phyloP scores from a whole-genome alignment of 2,888 invertebrate genomes.

The Phrixothrix hirtus region DNA sequence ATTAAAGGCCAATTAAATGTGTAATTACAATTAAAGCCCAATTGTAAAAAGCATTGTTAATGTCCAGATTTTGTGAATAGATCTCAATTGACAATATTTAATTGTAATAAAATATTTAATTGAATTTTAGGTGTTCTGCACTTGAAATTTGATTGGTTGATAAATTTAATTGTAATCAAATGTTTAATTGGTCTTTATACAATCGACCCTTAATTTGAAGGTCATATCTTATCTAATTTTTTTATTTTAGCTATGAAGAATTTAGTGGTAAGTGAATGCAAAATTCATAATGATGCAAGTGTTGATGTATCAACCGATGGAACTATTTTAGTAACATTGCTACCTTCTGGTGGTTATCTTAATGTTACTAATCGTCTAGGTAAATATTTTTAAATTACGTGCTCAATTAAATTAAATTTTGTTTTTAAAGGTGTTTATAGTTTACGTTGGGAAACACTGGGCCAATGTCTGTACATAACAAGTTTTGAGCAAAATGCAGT shows the following conservation, averaged over 20 bases:
- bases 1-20: too few species aligned
- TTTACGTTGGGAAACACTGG: slow-evolving; percentile 72
- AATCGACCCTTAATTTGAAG: too few species aligned
- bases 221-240: too few species aligned
- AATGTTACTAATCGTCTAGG: slow-evolving; percentile 74
- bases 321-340: slow-evolving; percentile 72
- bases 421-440: slow-evolving; percentile 72
- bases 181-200: too few species aligned
- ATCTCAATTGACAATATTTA: too few species aligned
- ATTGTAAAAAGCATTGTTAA: too few species aligned
- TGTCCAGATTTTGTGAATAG: too few species aligned
- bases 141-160: too few species aligned
- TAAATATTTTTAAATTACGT: slow-evolving; percentile 48
- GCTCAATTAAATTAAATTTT: not conserved
- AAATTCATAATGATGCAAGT: slow-evolving; percentile 86
- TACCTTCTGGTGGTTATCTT: slow-evolving; percentile 70
- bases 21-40: too few species aligned
- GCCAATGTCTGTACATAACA: slow-evolving; percentile 78
- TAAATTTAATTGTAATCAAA: too few species aligned
- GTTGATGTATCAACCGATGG: slow-evolving; percentile 83
- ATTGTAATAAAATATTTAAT: too few species aligned
- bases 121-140: too few species aligned
- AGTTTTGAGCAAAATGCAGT: slow-evolving; percentile 79
- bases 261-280: slow-evolving; percentile 77
- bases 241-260: slow-evolving; percentile 66